Conservation (phyloP, 1,140 invertebrate genomes). For the Dermatophagoides farinae region DNA sequence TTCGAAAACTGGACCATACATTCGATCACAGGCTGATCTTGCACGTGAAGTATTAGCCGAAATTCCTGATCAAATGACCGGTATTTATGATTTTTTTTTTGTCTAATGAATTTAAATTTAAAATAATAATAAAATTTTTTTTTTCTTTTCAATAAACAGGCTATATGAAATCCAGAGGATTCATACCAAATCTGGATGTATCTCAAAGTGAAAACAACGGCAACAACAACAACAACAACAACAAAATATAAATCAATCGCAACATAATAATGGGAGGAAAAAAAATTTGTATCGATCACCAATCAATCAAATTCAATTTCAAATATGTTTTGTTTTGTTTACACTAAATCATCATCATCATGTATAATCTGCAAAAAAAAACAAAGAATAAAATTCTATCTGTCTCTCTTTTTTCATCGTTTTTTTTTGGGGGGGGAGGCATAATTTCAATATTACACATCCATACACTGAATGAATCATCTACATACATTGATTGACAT, state of each 20-base stretch:
- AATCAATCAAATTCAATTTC: background rate
- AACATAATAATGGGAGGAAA: background rate
- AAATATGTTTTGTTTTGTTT: background rate
- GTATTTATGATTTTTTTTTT: conserved; percentile 20
- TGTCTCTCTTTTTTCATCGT: too few relatives aligned
- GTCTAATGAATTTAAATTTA: conserved; percentile 8
- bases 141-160: background rate
- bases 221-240: too few relatives aligned
- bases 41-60: conserved; percentile 40
- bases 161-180: conserved; percentile 12
- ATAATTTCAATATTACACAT: too few relatives aligned
- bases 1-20: conserved; percentile 3
- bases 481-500: too few relatives aligned
- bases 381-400: too few relatives aligned
- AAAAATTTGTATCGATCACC: background rate
- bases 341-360: background rate
- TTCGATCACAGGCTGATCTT: conserved; percentile 24
- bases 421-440: too few relatives aligned
- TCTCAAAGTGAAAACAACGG: background rate
- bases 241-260: too few relatives aligned
- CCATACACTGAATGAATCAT: too few relatives aligned
- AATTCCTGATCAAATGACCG: conserved; percentile 36
- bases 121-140: background rate
- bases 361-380: background rate
- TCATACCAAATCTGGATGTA: conserved; percentile 8